Percentiles rank a stretch among this genome's conserved stretches.
phyloP scores from a whole-genome alignment of 2,888 invertebrate species.

The Scaptomyza flava region DNA sequence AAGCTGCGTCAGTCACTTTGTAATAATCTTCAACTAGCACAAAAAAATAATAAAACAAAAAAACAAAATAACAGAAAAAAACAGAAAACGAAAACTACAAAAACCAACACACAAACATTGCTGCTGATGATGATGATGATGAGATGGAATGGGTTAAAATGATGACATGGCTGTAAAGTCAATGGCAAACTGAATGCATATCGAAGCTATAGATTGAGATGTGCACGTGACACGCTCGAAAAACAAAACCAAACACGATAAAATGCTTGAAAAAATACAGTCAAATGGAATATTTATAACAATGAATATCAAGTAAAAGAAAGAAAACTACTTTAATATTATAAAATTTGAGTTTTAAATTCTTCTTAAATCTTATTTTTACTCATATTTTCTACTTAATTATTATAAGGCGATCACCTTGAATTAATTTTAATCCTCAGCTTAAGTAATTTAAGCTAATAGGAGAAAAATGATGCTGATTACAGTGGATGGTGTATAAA shows the following conservation, averaged over 20 bases:
- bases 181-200: conserved; percentile 58
- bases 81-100: conserved; percentile 22
- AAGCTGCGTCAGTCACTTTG: conserved; percentile 57
- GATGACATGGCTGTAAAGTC: conserved; percentile 54
- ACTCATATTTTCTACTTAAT: too few relatives aligned
- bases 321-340: too few relatives aligned
- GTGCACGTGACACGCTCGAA: conserved; percentile 41
- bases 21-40: conserved; percentile 69
- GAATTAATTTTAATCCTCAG: too few relatives aligned
- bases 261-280: neutral
- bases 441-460: too few relatives aligned
- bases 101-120: conserved; percentile 17
- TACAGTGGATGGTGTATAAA: too few relatives aligned
- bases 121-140: conserved; percentile 34
- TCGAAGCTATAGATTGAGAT: conserved; percentile 22
- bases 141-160: conserved; percentile 44
- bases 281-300: too few relatives aligned
- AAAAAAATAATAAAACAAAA: conserved; percentile 34
- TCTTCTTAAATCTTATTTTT: too few relatives aligned
- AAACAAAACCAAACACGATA: neutral
- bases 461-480: too few relatives aligned
- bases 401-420: too few relatives aligned
- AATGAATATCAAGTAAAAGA: too few relatives aligned
- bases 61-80: neutral
- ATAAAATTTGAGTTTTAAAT: too few relatives aligned